Evolutionary conservation across 1,140 invertebrate species (phyloP).

Genomic region (Yoshiicerus persimilis): DNA sequence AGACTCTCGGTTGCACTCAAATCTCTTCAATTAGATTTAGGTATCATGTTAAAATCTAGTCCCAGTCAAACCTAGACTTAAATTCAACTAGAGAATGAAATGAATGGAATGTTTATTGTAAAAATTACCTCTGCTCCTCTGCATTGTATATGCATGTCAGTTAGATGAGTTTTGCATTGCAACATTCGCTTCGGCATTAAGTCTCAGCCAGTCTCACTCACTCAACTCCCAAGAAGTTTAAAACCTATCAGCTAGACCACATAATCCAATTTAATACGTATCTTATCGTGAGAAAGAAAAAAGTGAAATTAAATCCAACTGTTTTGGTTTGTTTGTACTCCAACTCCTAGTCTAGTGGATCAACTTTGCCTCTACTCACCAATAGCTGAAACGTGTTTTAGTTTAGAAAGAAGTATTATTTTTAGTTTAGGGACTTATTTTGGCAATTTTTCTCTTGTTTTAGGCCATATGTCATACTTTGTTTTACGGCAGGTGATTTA

Average conservation of each 20-base stretch:
- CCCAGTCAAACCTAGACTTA: neutral
- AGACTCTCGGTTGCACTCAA: neutral
- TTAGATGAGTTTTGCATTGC: neutral
- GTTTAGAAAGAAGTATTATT: neutral
- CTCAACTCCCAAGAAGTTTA: neutral
- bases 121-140: neutral
- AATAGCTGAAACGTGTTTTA: neutral
- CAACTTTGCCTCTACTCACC: neutral
- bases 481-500: too few species aligned
- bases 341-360: neutral
- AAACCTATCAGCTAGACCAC: neutral
- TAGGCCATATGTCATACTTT: too few species aligned
- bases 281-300: constrained; percentile 8
- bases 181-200: too few species aligned
- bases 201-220: neutral
- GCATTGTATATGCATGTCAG: neutral
- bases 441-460: too few species aligned
- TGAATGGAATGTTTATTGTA: constrained; percentile 20
- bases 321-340: neutral
- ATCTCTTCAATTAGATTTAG: neutral
- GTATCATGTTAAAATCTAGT: neutral
- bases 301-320: neutral
- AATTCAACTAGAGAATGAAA: neutral
- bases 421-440: too few species aligned
- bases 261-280: neutral